These are phyloP conservation scores for Eucriotettix oculatus DNA, from an alignment of 2,888 invertebrate genomes.

Conservation along the genomic window DNA sequence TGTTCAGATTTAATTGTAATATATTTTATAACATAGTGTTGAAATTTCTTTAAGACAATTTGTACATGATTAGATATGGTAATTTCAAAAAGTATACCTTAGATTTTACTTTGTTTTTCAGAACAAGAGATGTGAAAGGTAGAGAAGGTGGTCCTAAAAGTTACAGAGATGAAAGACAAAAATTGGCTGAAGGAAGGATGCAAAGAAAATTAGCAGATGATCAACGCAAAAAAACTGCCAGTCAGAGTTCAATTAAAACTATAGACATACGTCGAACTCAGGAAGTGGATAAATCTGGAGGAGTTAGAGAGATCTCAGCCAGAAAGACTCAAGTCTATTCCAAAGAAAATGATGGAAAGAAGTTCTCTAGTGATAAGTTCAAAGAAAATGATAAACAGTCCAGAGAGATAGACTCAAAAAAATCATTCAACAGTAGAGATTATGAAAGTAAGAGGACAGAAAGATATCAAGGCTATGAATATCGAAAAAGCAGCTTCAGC, in stretches of 20 bases:
- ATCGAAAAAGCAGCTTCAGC: not conserved
- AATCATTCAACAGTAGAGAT: too few species aligned
- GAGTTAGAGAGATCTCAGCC: constrained; percentile 2
- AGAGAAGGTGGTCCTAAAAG: constrained; percentile 2
- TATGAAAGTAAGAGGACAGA: too few species aligned
- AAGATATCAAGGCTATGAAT: not conserved
- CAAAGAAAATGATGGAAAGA: not conserved
- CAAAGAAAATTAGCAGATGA: constrained; percentile 8
- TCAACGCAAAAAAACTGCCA: constrained; percentile 1
- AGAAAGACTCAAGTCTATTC: constrained; percentile 1
- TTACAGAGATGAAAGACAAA: constrained; percentile 7
- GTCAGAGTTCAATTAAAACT: not conserved
- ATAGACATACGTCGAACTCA: constrained; percentile 9
- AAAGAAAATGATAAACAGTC: constrained; percentile 3
- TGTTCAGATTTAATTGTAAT: too few species aligned
- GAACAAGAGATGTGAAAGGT: constrained; percentile 2
- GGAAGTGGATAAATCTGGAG: constrained; percentile 8
- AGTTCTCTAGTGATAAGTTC: constrained; percentile 1
- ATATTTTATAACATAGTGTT: too few species aligned
- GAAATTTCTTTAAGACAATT: too few species aligned
- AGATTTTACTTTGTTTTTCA: not conserved
- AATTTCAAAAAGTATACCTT: not conserved
- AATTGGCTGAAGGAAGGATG: constrained; percentile 6
- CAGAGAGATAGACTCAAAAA: not conserved
- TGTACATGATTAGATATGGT: too few species aligned